Evolutionary conservation across 2,888 invertebrate species (phyloP), one percentile per base, ranked within the genome.

Genomic region (Drosophila mimica): DNA sequence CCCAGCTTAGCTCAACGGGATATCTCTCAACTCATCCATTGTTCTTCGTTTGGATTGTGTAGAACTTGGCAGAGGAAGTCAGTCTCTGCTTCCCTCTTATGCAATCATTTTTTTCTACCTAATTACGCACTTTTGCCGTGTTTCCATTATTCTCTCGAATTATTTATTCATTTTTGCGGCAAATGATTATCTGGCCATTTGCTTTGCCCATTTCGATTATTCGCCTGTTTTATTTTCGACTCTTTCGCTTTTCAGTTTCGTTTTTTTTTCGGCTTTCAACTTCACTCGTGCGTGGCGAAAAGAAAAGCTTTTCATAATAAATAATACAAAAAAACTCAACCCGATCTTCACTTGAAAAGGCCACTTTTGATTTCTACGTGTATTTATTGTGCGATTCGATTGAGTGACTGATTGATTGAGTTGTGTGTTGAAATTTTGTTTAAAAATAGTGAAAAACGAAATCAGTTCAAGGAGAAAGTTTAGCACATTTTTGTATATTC

Each of bases 381-480:
- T 31, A 67, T 73, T 70, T 62, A 56, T 40, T 65, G 61, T 64
- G 43, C 64, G 43, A 77, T 76, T 65, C 69, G 62, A 62, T 36
- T 75, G 66, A 52, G 48, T 68, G 49, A 66, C 58, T 62, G 79
- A 78, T 64, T 51, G 57, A 70, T 33, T 70, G 49, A 53, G 34
- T 36, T 38, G 43, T 54, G 33, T 61, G 63, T 17, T 40, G 25
- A 30, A 38, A 70, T 70, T 63, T 61, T 61, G 6, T 28, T 33
- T 58, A 46, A 38, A 68, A 65, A 64, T 54, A 62, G 60, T 67
- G 62, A 68, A 78, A 73, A 80, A 70, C 58, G 63, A 79, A 76
- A 81, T 79, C 70, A 65, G 74, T 61, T 56, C 59, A 64, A 52
- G 70, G 82, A 79, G 84, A 85, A 88, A 85, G 88, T 76, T 74